Base-by-base conservation (phyloP, 2,797 vertebrate genomes). In the Remorina albescens region DNA sequence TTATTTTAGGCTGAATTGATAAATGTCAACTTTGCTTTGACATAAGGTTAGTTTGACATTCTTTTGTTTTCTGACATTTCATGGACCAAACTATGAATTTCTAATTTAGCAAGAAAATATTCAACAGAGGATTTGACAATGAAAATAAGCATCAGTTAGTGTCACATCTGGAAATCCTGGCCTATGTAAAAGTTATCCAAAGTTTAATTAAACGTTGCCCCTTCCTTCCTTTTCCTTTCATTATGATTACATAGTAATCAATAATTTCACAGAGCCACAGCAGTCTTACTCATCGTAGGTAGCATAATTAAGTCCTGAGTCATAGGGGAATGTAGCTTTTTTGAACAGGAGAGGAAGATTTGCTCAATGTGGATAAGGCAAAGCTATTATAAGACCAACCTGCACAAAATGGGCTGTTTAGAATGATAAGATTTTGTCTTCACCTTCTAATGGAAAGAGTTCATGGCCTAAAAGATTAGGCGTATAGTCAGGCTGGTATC, bases 371-470 rank as follows among this genome's bases (percentile, higher is more conserved):
- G 19, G 5, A 1, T 18, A 6, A 5, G 18, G 5, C 5, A 46
- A 28, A 71, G 47, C 42, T n/a, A 25, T 41, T 44, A 32, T 67
- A 18, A 12, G 49, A 46, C 18, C 18, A 61, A 37, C 16, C 1
- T 13, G 8, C 39, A 37, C 34, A 54, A 25, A 62, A 51, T 1
- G n/a, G 37, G 21, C 8, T 67, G n/a, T 41, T 44, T 5, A 59
- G 39, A 65, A 56, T 30, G 60, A 55, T 53, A 37, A 67, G 46
- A 68, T 83, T 36, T 82, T 55, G 34, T 37, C 21, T 50, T 62
- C 12, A 23, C n/a, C 30, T 30, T 69, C 58, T 34, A 49, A 51
- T 56, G 26, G 55, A 64, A 41, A 11, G 37, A 47, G 67, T 47
- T 77, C 25, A 25, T 25, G 64, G 51, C 67, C 39, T n/a, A 12